phyloP scores from a whole-genome alignment of 2,888 invertebrate genomes.

The Apoda limacodes region DNA sequence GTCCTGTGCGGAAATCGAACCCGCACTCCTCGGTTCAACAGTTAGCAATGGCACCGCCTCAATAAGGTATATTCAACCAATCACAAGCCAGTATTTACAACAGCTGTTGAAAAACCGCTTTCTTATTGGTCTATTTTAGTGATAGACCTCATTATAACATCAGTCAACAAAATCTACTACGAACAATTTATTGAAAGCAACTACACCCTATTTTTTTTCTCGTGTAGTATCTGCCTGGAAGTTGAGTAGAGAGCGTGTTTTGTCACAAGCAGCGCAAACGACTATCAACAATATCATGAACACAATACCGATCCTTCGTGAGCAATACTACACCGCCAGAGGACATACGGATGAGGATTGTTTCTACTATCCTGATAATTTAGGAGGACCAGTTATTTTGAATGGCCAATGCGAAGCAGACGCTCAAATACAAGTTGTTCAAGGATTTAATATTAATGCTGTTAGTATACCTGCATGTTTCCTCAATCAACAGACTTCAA shows the following conservation, averaged over 20 bases:
- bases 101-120: too few species aligned
- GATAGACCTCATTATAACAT: too few species aligned
- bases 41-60: too few species aligned
- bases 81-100: too few species aligned
- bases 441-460: slow-evolving; percentile 27
- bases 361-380: slow-evolving; percentile 50
- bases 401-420: slow-evolving; percentile 36
- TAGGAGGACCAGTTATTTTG: slow-evolving; percentile 42
- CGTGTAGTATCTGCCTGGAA: slow-evolving; percentile 45
- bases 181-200: too few species aligned
- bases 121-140: too few species aligned
- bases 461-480: slow-evolving; percentile 35
- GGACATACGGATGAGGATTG: slow-evolving; percentile 38
- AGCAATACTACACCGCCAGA: slow-evolving; percentile 34
- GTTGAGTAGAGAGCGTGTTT: slow-evolving; percentile 30
- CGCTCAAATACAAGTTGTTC: slow-evolving; percentile 25
- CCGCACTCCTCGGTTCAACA: too few species aligned
- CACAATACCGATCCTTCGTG: slow-evolving; percentile 32
- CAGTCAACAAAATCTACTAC: too few species aligned
- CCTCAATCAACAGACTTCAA: too few species aligned
- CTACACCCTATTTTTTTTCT: too few species aligned
- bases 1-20: too few species aligned
- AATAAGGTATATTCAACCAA: too few species aligned
- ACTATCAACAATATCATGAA: slow-evolving; percentile 28
- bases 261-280: slow-evolving; percentile 21